Conservation (phyloP, 2,113 vertebrate species). For the Mormyrus lacerda region DNA sequence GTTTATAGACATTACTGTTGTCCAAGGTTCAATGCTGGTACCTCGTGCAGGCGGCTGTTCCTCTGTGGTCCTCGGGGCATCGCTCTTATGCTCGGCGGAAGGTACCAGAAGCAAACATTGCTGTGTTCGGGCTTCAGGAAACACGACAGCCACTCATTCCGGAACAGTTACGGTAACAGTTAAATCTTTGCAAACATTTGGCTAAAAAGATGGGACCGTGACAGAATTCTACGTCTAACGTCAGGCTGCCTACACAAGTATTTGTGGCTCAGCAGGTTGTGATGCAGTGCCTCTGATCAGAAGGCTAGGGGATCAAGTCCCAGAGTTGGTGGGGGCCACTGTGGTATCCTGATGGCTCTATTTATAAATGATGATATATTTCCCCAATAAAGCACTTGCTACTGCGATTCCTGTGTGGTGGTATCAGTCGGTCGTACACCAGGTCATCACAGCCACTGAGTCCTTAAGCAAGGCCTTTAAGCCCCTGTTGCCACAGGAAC, state of each 20-base stretch:
- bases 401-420: no score
- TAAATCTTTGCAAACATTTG: neutral
- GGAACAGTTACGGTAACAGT: neutral
- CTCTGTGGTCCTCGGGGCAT: conserved; percentile 35
- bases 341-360: no score
- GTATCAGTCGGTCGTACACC: no score
- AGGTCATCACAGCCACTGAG: no score
- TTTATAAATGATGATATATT: no score
- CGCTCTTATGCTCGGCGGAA: conserved; percentile 48
- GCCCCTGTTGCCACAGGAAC: neutral
- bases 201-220: neutral
- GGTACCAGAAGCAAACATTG: conserved; percentile 60
- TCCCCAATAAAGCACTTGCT: no score
- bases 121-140: conserved; percentile 56
- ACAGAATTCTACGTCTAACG: neutral
- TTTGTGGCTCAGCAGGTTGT: neutral
- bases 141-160: neutral
- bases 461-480: neutral
- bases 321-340: neutral
- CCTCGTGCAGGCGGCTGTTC: conserved; percentile 50
- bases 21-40: conserved; percentile 16
- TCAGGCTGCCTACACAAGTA: neutral
- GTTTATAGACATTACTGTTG: neutral
- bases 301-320: neutral
- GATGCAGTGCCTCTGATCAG: neutral